Conservation (phyloP, 92 coral and sea anemone genomes). For the Anthopleura xanthogrammica region DNA sequence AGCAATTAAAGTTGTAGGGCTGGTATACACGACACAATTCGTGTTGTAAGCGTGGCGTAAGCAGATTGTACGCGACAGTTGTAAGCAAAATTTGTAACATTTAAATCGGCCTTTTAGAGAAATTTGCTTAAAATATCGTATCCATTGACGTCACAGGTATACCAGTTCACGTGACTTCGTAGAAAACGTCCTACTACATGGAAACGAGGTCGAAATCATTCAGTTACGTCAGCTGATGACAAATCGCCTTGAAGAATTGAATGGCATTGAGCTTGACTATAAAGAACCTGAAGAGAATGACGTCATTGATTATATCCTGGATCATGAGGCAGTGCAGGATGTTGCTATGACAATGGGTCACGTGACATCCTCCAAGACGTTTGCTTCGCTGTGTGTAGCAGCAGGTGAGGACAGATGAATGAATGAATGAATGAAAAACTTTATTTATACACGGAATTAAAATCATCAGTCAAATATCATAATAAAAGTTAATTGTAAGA, state of each 20-base stretch:
- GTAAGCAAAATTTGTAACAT: too few species aligned
- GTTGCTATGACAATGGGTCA: constrained; percentile 78
- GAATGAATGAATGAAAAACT: too few species aligned
- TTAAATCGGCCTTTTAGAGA: too few species aligned
- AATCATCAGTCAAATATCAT: too few species aligned
- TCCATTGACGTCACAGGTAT: constrained; percentile 42
- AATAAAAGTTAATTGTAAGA: too few species aligned
- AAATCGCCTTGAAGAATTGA: constrained; percentile 70
- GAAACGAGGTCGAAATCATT: constrained; percentile 89
- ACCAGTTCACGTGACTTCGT: constrained; percentile 96
- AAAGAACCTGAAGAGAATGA: constrained; percentile 87
- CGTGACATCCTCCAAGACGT: constrained; percentile 70
- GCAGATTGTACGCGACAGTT: too few species aligned
- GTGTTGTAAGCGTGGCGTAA: too few species aligned
- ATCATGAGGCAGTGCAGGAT: constrained; percentile 56
- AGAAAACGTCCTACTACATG: constrained; percentile 83
- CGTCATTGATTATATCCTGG: constrained; percentile 79
- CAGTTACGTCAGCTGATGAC: constrained; percentile 78
- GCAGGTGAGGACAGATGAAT: constrained; percentile 19
- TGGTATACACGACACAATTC: too few species aligned
- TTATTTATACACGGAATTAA: too few species aligned
- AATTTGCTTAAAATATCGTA: neutral
- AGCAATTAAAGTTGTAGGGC: too few species aligned
- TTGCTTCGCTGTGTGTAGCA: constrained; percentile 62
- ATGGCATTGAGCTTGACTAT: constrained; percentile 66